These are phyloP conservation scores for Parazoanthus darwini DNA, from an alignment of 92 coral and sea anemone genomes.

Conservation along the genomic window DNA sequence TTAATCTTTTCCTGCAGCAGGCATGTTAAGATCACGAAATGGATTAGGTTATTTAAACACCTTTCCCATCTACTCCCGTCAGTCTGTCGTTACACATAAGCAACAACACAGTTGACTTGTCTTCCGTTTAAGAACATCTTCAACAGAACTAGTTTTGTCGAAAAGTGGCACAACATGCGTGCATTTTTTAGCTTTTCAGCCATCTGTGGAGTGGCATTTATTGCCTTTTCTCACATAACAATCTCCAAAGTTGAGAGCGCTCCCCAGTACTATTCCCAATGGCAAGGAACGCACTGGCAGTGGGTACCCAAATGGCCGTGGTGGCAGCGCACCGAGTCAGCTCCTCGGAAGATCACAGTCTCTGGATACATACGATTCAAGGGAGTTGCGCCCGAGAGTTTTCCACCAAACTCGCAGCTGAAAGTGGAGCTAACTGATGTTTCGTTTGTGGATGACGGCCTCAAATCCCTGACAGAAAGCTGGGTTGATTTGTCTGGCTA, in stretches of 20 bases:
- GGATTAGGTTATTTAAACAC: not conserved
- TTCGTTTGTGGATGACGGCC: slow-evolving; percentile 10
- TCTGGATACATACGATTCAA: not conserved
- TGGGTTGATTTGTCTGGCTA: not conserved
- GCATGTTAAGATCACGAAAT: not conserved
- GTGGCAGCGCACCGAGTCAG: not conserved
- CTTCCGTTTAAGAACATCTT: not conserved
- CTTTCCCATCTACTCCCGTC: not conserved
- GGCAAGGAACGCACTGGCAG: not conserved
- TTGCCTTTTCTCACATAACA: not conserved
- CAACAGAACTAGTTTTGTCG: not conserved
- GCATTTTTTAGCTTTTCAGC: not conserved
- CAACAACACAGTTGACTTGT: not conserved
- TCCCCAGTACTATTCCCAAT: not conserved
- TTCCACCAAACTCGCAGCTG: slow-evolving; percentile 22
- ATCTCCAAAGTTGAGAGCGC: not conserved
- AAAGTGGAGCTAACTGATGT: not conserved
- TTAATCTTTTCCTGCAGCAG: not conserved
- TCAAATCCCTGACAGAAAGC: not conserved
- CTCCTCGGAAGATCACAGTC: not conserved
- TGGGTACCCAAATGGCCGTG: not conserved
- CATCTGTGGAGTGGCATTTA: not conserved
- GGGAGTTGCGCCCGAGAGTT: not conserved
- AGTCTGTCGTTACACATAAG: not conserved
- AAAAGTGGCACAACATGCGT: not conserved